phyloP scores from a whole-genome alignment of 2,888 invertebrate genomes.

The Sphinx pinastri region DNA sequence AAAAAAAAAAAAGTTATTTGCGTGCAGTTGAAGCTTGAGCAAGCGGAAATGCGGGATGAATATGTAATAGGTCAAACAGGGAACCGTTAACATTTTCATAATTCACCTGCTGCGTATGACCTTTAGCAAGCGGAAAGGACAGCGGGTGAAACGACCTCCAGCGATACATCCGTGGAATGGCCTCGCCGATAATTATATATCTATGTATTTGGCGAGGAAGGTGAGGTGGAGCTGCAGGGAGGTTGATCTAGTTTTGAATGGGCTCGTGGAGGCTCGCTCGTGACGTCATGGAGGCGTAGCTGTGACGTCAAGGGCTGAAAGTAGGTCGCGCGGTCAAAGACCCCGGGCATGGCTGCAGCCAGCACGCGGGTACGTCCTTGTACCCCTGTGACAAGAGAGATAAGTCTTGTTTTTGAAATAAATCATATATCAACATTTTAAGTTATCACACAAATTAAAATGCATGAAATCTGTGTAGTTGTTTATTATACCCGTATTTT shows the following conservation, averaged over 20 bases:
- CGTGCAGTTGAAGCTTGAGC: neutral
- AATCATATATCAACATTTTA: neutral
- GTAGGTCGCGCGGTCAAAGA: constrained; percentile 76
- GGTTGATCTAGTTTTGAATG: constrained; percentile 82
- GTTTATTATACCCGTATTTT: no score
- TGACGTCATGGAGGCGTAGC: constrained; percentile 80
- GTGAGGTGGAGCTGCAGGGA: constrained; percentile 55
- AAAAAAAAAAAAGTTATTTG: no score
- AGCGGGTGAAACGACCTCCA: constrained; percentile 65
- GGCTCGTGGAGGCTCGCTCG: constrained; percentile 67
- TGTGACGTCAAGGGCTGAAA: constrained; percentile 75
- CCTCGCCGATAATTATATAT: constrained; percentile 51
- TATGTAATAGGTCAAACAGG: constrained; percentile 25
- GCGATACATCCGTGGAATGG: constrained; percentile 48
- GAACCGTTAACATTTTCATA: constrained; percentile 14
- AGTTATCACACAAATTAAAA: neutral
- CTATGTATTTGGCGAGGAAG: constrained; percentile 42
- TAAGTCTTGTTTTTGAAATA: constrained; percentile 23
- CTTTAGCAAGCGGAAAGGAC: constrained; percentile 57
- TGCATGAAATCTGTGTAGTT: neutral
- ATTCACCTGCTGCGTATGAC: constrained; percentile 39
- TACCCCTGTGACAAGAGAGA: constrained; percentile 16
- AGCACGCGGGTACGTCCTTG: constrained; percentile 58
- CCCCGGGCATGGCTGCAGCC: constrained; percentile 67
- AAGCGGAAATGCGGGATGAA: constrained; percentile 7